phyloP scores from a whole-genome alignment of 2,888 invertebrate species.

The Aquatica leii region DNA sequence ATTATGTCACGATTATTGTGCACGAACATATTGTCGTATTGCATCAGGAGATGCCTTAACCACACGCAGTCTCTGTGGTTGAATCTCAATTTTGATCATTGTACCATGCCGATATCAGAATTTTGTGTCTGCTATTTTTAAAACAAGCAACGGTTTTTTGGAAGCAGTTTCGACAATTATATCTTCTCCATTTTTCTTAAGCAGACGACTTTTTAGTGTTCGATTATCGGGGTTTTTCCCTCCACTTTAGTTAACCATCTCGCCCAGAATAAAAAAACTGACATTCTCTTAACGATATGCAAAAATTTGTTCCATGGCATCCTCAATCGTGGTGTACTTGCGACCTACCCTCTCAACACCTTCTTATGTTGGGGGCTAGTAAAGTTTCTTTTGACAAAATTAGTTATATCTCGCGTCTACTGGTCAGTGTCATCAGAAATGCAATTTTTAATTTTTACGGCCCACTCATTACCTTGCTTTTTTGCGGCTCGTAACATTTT shows the following conservation, averaged over 20 bases:
- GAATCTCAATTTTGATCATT: too few species aligned
- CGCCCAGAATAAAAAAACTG: constrained; percentile 26
- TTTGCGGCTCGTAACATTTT: too few species aligned
- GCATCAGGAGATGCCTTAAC: too few species aligned
- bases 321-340: constrained; percentile 21
- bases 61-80: too few species aligned
- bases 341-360: constrained; percentile 25
- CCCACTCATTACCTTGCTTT: too few species aligned
- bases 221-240: background rate
- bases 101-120: constrained; percentile 6
- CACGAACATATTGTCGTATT: too few species aligned
- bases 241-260: constrained; percentile 20
- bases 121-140: constrained; percentile 4
- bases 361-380: background rate
- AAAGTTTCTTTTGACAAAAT: constrained; percentile 5
- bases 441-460: too few species aligned
- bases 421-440: too few species aligned
- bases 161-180: background rate
- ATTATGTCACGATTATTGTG: too few species aligned
- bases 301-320: too few species aligned
- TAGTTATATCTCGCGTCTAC: constrained; percentile 21
- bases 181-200: constrained; percentile 10
- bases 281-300: constrained; percentile 20
- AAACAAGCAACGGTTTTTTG: background rate
- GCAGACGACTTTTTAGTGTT: constrained; percentile 1